Evolutionary conservation across 2,888 invertebrate species (phyloP).

Genomic region (Drosophila silvestris): DNA sequence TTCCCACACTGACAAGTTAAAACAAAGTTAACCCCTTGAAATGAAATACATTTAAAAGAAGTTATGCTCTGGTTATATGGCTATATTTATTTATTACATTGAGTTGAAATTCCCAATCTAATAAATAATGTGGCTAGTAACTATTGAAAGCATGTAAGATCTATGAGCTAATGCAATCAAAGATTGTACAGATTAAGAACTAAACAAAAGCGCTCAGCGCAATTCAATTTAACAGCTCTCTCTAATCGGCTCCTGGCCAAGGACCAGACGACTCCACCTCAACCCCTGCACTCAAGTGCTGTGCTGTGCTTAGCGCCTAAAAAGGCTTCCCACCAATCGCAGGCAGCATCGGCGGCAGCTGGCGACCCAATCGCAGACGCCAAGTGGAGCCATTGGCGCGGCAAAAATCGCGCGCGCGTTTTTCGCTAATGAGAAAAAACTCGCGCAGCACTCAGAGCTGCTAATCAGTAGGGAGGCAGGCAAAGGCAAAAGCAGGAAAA

Average conservation of each 20-base stretch:
- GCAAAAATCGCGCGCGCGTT: slow-evolving; percentile 69
- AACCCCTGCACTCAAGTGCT: slow-evolving; percentile 13
- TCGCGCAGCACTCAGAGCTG: slow-evolving; percentile 42
- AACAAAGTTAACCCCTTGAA: background rate
- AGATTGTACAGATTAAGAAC: background rate
- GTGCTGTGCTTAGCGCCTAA: slow-evolving; percentile 50
- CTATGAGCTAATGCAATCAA: background rate
- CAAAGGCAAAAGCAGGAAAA: slow-evolving; percentile 7
- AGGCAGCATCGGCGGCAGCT: slow-evolving; percentile 48
- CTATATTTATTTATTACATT: background rate
- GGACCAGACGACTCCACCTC: slow-evolving; percentile 8
- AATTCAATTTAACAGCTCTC: background rate
- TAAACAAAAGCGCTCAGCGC: background rate
- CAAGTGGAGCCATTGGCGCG: slow-evolving; percentile 74
- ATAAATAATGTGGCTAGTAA: background rate
- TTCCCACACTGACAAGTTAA: background rate
- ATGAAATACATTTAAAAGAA: background rate
- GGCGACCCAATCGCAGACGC: slow-evolving; percentile 71
- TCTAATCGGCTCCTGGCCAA: background rate
- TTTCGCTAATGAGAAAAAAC: slow-evolving; percentile 71
- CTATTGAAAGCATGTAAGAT: background rate
- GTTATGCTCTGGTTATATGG: background rate
- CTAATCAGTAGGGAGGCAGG: slow-evolving; percentile 59
- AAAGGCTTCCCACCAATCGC: slow-evolving; percentile 68
- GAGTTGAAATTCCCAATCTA: background rate